These are phyloP conservation scores for Drosophila maculinotata DNA, from an alignment of 2,888 invertebrate species.

Conservation along the genomic window DNA sequence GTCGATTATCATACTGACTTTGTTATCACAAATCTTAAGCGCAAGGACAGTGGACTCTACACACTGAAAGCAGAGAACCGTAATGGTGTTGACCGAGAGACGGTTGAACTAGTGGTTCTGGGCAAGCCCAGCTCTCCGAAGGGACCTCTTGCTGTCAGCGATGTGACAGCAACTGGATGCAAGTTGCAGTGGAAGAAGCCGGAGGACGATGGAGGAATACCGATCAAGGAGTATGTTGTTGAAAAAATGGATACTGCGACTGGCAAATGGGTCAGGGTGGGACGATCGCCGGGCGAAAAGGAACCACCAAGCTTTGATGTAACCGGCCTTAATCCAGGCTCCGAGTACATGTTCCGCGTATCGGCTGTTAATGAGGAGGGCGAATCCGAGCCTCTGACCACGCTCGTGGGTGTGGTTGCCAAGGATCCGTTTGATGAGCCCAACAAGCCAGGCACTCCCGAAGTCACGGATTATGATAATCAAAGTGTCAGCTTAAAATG, in stretches of 20 bases:
- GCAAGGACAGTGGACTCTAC: conserved; percentile 94
- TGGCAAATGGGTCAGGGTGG: conserved; percentile 92
- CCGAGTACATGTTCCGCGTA: conserved; percentile 99
- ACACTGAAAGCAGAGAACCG: conserved; percentile 95
- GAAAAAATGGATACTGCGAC: conserved; percentile 97
- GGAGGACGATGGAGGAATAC: conserved; percentile 97
- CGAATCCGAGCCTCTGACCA: conserved; percentile 97
- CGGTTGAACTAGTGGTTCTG: conserved; percentile 93
- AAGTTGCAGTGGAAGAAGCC: conserved; percentile 97
- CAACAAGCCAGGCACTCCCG: conserved; percentile 95
- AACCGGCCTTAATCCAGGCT: conserved; percentile 95
- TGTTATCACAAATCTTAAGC: conserved; percentile 87
- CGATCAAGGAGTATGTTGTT: conserved; percentile 97
- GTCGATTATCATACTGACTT: conserved; percentile 96
- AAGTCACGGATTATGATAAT: conserved; percentile 96
- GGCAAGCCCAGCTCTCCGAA: conserved; percentile 92
- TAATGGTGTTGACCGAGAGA: conserved; percentile 89
- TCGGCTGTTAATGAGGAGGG: conserved; percentile 99
- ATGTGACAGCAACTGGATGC: conserved; percentile 97
- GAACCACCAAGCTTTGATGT: conserved; percentile 90
- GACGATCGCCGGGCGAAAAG: conserved; percentile 90
- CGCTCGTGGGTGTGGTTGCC: conserved; percentile 96
- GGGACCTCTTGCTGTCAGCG: conserved; percentile 94
- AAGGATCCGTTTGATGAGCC: conserved; percentile 99
- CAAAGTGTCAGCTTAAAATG: conserved; percentile 98